Evolutionary conservation across 2,113 vertebrate species (phyloP).

Genomic region (Podarcis raffonei): DNA sequence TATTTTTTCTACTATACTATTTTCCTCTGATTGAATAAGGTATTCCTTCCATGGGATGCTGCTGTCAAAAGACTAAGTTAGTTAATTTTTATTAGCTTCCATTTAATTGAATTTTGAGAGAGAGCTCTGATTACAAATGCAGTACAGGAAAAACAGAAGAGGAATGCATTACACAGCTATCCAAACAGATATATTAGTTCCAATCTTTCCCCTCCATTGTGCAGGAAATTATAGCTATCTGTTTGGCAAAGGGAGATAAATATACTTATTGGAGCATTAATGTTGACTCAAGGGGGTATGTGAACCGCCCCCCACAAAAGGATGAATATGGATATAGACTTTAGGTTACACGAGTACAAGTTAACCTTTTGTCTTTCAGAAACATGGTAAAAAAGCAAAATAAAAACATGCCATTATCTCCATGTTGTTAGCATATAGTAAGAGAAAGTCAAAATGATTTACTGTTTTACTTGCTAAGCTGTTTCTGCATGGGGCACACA

Average conservation of each 20-base stretch:
- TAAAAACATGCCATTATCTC: background rate
- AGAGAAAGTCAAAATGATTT: background rate
- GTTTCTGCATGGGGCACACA: background rate
- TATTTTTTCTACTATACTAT: conserved; percentile 27
- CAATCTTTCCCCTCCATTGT: conserved; percentile 41
- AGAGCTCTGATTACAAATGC: conserved; percentile 58
- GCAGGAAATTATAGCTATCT: conserved; percentile 23
- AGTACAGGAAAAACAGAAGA: conserved; percentile 58
- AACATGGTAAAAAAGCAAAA: conserved; percentile 17
- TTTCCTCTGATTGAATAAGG: background rate
- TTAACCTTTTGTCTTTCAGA: conserved; percentile 5
- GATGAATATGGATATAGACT: background rate
- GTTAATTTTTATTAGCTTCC: conserved; percentile 62
- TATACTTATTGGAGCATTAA: conserved; percentile 1
- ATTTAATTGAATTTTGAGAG: conserved; percentile 62
- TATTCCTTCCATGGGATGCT: conserved; percentile 12
- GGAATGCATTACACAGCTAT: conserved; percentile 49
- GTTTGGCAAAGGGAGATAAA: conserved; percentile 17
- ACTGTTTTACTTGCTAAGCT: background rate
- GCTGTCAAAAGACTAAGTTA: conserved; percentile 51
- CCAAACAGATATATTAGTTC: conserved; percentile 52
- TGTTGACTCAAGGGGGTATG: conserved; percentile 18
- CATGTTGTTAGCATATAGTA: background rate
- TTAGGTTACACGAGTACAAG: background rate
- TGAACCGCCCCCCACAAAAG: background rate